These are phyloP conservation scores for Bombus huntii DNA, from an alignment of 1,140 invertebrate genomes.

Conservation along the genomic window DNA sequence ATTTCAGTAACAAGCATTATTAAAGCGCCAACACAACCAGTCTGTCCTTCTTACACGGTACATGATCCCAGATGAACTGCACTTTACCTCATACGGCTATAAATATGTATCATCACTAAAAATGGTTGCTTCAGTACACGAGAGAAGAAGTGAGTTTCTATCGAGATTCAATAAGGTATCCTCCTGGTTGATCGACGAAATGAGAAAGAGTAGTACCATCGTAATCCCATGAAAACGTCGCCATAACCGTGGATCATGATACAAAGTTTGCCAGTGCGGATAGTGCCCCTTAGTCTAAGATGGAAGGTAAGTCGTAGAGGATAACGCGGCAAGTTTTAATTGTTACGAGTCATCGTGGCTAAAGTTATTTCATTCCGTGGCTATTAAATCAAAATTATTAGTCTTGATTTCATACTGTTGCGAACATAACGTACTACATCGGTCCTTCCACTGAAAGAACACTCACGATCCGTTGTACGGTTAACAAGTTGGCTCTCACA, in stretches of 20 bases:
- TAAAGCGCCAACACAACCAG: too few relatives aligned
- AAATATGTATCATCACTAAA: background rate
- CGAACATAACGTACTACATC: background rate
- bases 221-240: conserved; percentile 47
- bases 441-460: conserved; percentile 10
- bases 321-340: conserved; percentile 70
- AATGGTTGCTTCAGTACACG: background rate
- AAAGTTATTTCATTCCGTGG: conserved; percentile 55
- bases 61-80: background rate
- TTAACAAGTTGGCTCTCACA: background rate
- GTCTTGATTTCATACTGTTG: conserved; percentile 21
- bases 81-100: background rate
- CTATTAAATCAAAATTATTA: conserved; percentile 65
- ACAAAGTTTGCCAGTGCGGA: conserved; percentile 63
- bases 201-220: conserved; percentile 6
- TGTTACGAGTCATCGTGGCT: conserved; percentile 65
- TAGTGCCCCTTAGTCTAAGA: conserved; percentile 21
- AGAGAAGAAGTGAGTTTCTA: background rate
- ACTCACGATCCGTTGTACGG: background rate
- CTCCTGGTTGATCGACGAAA: background rate
- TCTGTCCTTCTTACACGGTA: background rate
- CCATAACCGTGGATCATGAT: conserved; percentile 67
- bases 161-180: conserved; percentile 27
- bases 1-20: too few relatives aligned
- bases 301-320: conserved; percentile 27